Conservation (phyloP, 2,797 vertebrate genomes). For the Macropus fuliginosus region DNA sequence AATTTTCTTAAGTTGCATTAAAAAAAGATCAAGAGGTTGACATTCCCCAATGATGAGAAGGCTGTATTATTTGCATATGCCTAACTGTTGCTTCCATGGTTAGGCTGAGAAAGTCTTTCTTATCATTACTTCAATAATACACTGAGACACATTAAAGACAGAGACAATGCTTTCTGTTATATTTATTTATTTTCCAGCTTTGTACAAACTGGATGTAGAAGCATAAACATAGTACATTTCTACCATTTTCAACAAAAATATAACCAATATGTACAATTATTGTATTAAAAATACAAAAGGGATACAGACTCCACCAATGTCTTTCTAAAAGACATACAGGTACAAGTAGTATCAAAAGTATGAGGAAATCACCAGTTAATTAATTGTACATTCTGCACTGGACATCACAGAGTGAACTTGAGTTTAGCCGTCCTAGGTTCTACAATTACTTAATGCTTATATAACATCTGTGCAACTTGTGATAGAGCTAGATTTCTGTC, state of each 20-base stretch:
- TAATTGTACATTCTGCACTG: conserved; percentile 99
- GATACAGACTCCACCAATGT: conserved; percentile 99
- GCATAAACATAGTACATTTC: conserved; percentile 99
- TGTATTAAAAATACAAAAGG: conserved; percentile 99
- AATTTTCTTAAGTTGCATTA: background rate
- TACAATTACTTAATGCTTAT: conserved; percentile 97
- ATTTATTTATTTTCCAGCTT: conserved; percentile 99
- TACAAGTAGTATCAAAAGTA: conserved; percentile 98
- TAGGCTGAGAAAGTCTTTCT: background rate
- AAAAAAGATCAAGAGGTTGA: background rate
- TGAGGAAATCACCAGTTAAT: conserved; percentile 99
- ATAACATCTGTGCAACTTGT: conserved; percentile 96
- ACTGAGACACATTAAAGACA: conserved; percentile 72
- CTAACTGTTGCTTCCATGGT: background rate
- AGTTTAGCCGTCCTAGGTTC: conserved; percentile 98
- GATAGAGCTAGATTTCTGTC: conserved; percentile 90
- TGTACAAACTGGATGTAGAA: conserved; percentile 99
- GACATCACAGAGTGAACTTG: conserved; percentile 97
- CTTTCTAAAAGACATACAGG: conserved; percentile 99
- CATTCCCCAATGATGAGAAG: background rate
- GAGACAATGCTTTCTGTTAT: conserved; percentile 86
- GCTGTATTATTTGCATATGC: background rate
- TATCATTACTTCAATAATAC: background rate
- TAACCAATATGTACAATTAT: conserved; percentile 99
- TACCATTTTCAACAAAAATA: conserved; percentile 99